Evolutionary conservation across 2,113 vertebrate genomes (phyloP).

Genomic region (Ramphastos sulfuratus): DNA sequence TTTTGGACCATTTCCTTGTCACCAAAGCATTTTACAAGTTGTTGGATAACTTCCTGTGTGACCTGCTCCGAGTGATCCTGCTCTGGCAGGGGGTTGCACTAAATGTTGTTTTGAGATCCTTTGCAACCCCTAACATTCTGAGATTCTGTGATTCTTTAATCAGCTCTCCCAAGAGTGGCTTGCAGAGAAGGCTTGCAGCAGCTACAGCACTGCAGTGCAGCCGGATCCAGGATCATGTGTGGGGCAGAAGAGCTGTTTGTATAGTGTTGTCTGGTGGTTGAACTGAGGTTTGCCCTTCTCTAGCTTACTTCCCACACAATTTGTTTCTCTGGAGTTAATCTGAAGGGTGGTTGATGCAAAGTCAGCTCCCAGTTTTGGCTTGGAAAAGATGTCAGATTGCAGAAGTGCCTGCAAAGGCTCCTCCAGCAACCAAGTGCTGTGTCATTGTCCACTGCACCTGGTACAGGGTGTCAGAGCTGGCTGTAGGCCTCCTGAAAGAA

Average conservation of each 20-base stretch:
- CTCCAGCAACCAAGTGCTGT: neutral
- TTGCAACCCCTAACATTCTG: too few relatives aligned
- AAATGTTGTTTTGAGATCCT: too few relatives aligned
- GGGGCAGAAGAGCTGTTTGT: neutral
- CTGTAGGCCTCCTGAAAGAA: neutral
- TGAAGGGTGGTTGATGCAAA: neutral
- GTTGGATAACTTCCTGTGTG: neutral
- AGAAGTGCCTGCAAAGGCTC: neutral
- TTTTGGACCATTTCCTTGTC: neutral
- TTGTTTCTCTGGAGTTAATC: neutral
- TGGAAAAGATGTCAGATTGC: neutral
- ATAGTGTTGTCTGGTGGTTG: rapidly evolving
- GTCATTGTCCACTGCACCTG: neutral
- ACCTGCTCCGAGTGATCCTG: too few relatives aligned
- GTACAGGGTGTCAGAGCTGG: neutral
- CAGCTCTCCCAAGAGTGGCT: neutral
- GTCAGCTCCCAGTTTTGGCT: neutral
- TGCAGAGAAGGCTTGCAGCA: neutral
- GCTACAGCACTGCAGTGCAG: neutral
- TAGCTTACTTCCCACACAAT: neutral
- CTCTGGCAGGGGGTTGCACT: too few relatives aligned
- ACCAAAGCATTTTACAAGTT: neutral
- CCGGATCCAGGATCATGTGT: rapidly evolving
- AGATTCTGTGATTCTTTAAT: too few relatives aligned
- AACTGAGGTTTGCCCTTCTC: neutral